Base-by-base conservation (phyloP, 1,140 invertebrate species). In the Lepidurus apus region DNA sequence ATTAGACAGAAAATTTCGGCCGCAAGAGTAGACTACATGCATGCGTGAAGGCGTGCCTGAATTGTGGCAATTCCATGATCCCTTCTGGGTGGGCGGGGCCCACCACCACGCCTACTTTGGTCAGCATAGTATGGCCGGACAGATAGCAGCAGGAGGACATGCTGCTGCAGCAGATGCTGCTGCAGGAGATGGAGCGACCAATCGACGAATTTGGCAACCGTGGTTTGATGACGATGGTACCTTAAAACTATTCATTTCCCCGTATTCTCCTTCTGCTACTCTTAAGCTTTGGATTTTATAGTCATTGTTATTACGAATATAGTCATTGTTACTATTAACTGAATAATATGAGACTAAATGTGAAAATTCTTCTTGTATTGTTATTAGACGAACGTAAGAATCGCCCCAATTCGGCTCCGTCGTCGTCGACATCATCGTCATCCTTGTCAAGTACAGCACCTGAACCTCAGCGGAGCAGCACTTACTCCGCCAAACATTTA, bases 191-290 rank as follows among this genome's bases (percentile, higher is more conserved):
- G 53, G 53, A 17, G 34, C 34, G 34, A 65, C 53, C 17, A 65
- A 21, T 74, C 78, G 43, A 79, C 74, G 74, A 74, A 74, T 79
- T 45, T 79, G 78, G 78, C 78, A 79, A 45, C 78, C 78, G n/a
- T 79, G 78, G 78, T 79, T 74, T 43, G 78, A 79, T 75, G 43
- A 34, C 10, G 74, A 79, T 79, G 78, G 78, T 79, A 73, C 42
- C 26, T 13, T 26, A 7, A 13, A 45, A 45, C 76, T 42, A 17
- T 45, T 10, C 13, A n/a, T 21, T 34, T 44, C 0, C 24, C n/a
- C 11, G n/a, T 43, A n/a, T 21, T 75, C 24, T 17, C 26, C 17
- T 5, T 17, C 34, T 75, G 8, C 26, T 34, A 34, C 34, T 4
- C 34, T 34, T 4, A 34, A 34, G 34, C 3, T 4, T 34, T 34